A percentile compares a stretch with the other conserved stretches of the same genome.
These are phyloP conservation scores for Cochlearius cochlearius DNA, from an alignment of 2,113 vertebrate genomes.

Conservation along the genomic window DNA sequence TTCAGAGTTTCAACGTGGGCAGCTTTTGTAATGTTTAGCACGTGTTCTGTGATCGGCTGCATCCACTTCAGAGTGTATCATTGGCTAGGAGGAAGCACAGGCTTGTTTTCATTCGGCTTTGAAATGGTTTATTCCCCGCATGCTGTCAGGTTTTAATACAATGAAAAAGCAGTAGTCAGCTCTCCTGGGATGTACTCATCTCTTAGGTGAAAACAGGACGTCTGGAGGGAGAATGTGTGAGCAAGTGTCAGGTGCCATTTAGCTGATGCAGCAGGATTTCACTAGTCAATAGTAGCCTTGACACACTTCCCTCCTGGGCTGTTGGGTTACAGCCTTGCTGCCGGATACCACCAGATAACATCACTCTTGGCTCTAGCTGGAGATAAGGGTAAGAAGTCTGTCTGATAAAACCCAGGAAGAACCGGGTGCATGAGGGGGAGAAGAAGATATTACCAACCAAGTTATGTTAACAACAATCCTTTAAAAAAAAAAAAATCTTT, in stretches of 20 bases:
- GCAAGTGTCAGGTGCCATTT: constrained; percentile 21
- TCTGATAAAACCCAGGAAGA: background rate
- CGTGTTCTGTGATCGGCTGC: background rate
- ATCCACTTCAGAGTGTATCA: background rate
- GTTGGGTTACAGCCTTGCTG: background rate
- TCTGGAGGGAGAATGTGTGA: background rate
- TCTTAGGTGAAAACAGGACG: constrained; percentile 8
- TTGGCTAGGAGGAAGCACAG: background rate
- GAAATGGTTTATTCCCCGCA: background rate
- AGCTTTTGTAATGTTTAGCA: background rate
- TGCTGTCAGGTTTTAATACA: background rate
- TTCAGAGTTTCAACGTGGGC: background rate
- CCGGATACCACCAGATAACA: background rate
- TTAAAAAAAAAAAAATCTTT: background rate
- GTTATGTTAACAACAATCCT: background rate
- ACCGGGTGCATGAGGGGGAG: background rate
- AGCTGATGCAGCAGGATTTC: constrained; percentile 38
- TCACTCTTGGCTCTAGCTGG: background rate
- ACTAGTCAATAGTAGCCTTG: background rate
- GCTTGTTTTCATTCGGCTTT: constrained; percentile 21
- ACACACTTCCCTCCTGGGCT: constrained; percentile 31
- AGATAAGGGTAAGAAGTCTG: background rate
- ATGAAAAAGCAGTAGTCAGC: background rate
- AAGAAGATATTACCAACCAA: background rate
- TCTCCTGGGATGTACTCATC: background rate